phyloP scores from a whole-genome alignment of 2,797 vertebrate species.

The Urosaurus nigricauda region DNA sequence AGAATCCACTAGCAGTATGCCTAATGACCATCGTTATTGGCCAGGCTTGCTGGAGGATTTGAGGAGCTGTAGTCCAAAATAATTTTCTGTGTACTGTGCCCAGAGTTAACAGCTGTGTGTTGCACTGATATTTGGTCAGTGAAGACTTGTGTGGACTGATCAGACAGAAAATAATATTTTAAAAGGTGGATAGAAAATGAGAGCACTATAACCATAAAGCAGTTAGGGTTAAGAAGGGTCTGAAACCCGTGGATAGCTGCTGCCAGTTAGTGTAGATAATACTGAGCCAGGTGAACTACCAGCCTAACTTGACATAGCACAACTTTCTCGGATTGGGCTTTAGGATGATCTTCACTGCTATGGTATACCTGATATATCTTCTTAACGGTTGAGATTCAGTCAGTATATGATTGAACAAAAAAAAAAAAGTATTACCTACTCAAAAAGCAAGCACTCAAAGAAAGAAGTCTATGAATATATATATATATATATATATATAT shows the following conservation, averaged over 20 bases:
- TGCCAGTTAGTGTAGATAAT: background rate
- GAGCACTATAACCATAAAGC: background rate
- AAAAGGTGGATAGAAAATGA: background rate
- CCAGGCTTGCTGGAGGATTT: too few species aligned
- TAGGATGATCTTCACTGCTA: background rate
- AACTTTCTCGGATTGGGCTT: background rate
- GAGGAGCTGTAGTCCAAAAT: too few species aligned
- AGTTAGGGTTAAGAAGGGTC: background rate
- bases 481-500: too few species aligned
- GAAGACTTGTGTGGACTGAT: too few species aligned
- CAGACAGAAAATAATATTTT: background rate
- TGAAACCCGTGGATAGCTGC: background rate
- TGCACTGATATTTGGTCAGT: background rate
- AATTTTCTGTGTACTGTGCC: too few species aligned
- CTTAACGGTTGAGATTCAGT: background rate
- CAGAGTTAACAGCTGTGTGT: background rate
- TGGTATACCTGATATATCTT: too few species aligned
- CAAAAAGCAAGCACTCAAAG: background rate
- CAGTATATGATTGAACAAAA: background rate
- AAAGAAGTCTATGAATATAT: background rate
- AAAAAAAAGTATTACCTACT: too few species aligned
- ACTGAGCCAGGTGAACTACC: background rate
- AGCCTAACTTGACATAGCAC: background rate
- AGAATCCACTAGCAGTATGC: too few species aligned
- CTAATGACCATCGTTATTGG: too few species aligned